A percentile compares a stretch with the other conserved stretches of the same genome.
phyloP scores from a whole-genome alignment of 1,140 invertebrate genomes.

The Danaus melanippus region DNA sequence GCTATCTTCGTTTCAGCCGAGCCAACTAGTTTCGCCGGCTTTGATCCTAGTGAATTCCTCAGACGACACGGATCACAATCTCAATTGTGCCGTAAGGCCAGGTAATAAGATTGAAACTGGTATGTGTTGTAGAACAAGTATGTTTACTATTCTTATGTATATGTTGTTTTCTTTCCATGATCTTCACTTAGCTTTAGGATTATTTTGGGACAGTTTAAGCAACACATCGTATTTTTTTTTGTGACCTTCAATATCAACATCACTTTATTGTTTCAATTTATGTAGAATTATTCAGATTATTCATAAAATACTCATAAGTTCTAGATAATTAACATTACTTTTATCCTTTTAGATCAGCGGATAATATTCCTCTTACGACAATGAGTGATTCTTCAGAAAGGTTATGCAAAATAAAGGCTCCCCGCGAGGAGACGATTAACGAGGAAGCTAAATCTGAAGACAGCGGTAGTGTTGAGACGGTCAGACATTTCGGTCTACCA shows the following conservation, averaged over 20 bases:
- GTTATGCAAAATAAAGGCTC: constrained; percentile 59
- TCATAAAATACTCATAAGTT: neutral
- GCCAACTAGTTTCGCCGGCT: constrained; percentile 81
- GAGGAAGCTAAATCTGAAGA: constrained; percentile 64
- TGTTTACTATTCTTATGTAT: constrained; percentile 9
- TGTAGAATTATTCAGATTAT: too few relatives aligned
- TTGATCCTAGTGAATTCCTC: constrained; percentile 82
- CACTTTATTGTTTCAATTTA: neutral
- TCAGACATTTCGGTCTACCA: constrained; percentile 79
- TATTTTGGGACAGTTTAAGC: constrained; percentile 13
- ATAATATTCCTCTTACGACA: constrained; percentile 73
- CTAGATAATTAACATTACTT: neutral
- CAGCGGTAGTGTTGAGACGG: constrained; percentile 73
- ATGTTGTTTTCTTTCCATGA: constrained; percentile 8
- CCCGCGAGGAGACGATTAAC: constrained; percentile 54
- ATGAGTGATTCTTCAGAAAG: constrained; percentile 69
- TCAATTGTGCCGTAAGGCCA: constrained; percentile 82
- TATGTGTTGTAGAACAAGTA: constrained; percentile 8
- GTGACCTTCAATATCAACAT: neutral
- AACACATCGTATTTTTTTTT: constrained; percentile 3
- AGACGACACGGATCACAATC: constrained; percentile 84
- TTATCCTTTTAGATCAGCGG: constrained; percentile 57
- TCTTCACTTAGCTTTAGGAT: constrained; percentile 9
- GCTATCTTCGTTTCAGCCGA: constrained; percentile 82
- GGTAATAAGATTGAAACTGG: constrained; percentile 48